Evolutionary conservation across 2,113 vertebrate genomes (phyloP).

Genomic region (Chaenogobius annularis): DNA sequence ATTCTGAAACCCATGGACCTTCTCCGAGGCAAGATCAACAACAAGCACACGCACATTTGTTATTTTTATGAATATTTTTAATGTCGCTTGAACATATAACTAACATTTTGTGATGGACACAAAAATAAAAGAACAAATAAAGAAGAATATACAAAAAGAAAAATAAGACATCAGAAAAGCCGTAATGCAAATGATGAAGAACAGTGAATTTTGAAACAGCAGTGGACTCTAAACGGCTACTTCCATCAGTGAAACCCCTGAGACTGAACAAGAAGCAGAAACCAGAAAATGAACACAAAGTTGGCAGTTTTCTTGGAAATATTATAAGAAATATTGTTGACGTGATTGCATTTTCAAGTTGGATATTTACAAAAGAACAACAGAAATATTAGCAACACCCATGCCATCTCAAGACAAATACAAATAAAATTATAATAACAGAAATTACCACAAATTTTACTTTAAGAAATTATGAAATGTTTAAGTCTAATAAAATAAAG

Average conservation of each 20-base stretch:
- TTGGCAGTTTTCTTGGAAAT: conserved; percentile 71
- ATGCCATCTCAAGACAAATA: conserved; percentile 55
- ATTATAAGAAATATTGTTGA: conserved; percentile 42
- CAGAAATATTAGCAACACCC: conserved; percentile 53
- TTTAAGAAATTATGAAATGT: conserved; percentile 68
- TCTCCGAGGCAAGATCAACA: no score
- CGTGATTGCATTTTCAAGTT: conserved; percentile 71
- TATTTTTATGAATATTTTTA: conserved; percentile 67
- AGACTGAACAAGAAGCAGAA: conserved; percentile 69
- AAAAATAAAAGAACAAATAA: conserved; percentile 38
- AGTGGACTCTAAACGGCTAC: conserved; percentile 62
- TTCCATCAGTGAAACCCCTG: conserved; percentile 74
- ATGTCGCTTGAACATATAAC: conserved; percentile 66
- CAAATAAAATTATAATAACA: conserved; percentile 61
- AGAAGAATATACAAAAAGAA: conserved; percentile 65
- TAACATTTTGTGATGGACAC: conserved; percentile 54
- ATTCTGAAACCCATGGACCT: no score
- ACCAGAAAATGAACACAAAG: conserved; percentile 63
- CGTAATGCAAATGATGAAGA: conserved; percentile 53
- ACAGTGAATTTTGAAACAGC: conserved; percentile 63
- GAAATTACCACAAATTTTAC: conserved; percentile 69
- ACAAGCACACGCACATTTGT: background rate
- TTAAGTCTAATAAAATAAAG: conserved; percentile 70
- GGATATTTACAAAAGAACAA: conserved; percentile 76
- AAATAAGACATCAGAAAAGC: conserved; percentile 57